These are phyloP conservation scores for Thaumetopoea pityocampa DNA, from an alignment of 1,140 invertebrate species.

Conservation along the genomic window DNA sequence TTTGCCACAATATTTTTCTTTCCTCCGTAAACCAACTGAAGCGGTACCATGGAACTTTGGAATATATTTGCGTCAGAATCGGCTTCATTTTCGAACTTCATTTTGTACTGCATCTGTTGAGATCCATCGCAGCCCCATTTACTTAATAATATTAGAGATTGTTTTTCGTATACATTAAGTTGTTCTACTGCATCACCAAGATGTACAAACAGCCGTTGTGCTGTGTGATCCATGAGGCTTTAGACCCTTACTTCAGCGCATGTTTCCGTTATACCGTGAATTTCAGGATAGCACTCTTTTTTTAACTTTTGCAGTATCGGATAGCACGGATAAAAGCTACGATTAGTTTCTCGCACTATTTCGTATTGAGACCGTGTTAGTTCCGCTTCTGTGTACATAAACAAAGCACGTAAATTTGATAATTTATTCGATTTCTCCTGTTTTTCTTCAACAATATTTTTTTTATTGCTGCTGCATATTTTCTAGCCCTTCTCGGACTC, in stretches of 20 bases:
- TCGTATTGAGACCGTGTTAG: slow-evolving; percentile 19
- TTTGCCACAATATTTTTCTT: slow-evolving; percentile 39
- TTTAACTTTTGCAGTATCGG: slow-evolving; percentile 9
- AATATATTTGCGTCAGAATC: slow-evolving; percentile 32
- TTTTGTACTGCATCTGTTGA: slow-evolving; percentile 37
- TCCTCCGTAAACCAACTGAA: slow-evolving; percentile 31
- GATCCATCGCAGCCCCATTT: slow-evolving; percentile 45
- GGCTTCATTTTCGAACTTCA: slow-evolving; percentile 34
- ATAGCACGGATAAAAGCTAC: slow-evolving; percentile 14
- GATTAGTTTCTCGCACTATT: slow-evolving; percentile 17
- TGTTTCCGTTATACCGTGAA: slow-evolving; percentile 27
- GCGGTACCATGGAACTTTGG: slow-evolving; percentile 32
- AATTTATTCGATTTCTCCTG: slow-evolving; percentile 16
- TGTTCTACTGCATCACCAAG: slow-evolving; percentile 29
- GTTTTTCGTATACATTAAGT: slow-evolving; percentile 24
- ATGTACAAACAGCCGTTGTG: slow-evolving; percentile 28
- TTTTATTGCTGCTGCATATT: slow-evolving; percentile 19
- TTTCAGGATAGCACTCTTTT: slow-evolving; percentile 19
- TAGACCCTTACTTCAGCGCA: slow-evolving; percentile 39
- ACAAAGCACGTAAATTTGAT: slow-evolving; percentile 15
- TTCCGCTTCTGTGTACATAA: slow-evolving; percentile 28
- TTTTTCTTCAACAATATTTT: slow-evolving; percentile 13
- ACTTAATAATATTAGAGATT: slow-evolving; percentile 26
- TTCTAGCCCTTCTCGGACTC: too few species aligned
- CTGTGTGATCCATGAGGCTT: slow-evolving; percentile 36